phyloP scores from a whole-genome alignment of 2,888 invertebrate species.

The Ophraella communa region DNA sequence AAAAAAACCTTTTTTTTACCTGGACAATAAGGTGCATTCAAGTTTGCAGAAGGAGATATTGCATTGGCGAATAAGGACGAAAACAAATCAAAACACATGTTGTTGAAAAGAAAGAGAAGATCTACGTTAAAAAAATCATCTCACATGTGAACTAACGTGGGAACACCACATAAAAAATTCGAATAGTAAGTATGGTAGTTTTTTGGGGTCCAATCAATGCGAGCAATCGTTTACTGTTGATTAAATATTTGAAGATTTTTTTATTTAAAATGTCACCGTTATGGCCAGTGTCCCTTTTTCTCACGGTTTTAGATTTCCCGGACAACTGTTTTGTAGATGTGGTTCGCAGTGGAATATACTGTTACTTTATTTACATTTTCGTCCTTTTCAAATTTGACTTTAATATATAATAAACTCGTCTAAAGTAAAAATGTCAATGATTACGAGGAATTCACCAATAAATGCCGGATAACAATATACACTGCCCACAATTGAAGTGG shows the following conservation, averaged over 20 bases:
- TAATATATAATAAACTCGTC: too few species aligned
- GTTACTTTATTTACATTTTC: not conserved
- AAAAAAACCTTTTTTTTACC: constrained; percentile 55
- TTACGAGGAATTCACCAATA: too few species aligned
- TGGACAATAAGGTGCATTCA: constrained; percentile 59
- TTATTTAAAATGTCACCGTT: constrained; percentile 29
- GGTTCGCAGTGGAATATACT: not conserved
- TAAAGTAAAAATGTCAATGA: too few species aligned
- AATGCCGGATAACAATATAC: too few species aligned
- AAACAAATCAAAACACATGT: constrained; percentile 29
- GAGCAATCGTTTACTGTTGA: constrained; percentile 54
- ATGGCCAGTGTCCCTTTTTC: constrained; percentile 16
- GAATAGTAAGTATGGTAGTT: constrained; percentile 39
- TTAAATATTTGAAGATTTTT: constrained; percentile 53
- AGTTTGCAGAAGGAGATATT: constrained; percentile 56
- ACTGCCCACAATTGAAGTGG: too few species aligned
- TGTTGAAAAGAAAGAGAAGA: constrained; percentile 37
- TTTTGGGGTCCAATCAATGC: constrained; percentile 50
- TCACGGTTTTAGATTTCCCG: constrained; percentile 12
- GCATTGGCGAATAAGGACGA: constrained; percentile 41
- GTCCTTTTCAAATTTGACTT: not conserved
- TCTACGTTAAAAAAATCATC: constrained; percentile 47
- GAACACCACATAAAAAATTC: constrained; percentile 51
- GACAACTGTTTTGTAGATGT: not conserved
- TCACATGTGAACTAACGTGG: constrained; percentile 57